Percentiles rank a stretch among this genome's conserved stretches.
Conservation (phyloP, 2,797 vertebrate genomes). For the Smutsia temminckii region DNA sequence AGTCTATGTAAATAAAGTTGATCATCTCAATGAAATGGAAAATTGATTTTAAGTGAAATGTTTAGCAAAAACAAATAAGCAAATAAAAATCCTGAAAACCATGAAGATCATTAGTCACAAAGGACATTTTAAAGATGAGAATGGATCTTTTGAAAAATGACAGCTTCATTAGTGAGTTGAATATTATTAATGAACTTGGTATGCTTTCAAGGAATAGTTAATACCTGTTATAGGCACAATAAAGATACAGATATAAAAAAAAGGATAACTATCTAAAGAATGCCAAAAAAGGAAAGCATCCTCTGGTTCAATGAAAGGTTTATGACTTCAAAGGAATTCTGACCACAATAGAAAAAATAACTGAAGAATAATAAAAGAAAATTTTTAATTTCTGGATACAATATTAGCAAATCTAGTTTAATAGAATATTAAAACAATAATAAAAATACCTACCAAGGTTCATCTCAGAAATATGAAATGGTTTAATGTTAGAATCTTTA, state of each 20-base stretch:
- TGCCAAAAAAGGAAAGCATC: not conserved
- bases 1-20: not conserved
- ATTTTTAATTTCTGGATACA: not conserved
- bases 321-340: not conserved
- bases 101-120: not conserved
- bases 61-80: not conserved
- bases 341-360: not conserved
- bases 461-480: not conserved
- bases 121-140: not conserved
- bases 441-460: not conserved
- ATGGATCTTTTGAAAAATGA: not conserved
- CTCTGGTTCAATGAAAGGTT: not conserved
- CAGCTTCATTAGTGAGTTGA: not conserved
- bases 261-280: not conserved
- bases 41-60: not conserved
- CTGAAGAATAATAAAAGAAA: not conserved
- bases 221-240: not conserved
- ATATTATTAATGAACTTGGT: not conserved
- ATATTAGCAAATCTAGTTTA: not conserved
- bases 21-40: not conserved
- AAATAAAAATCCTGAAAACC: not conserved
- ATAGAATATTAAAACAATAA: not conserved
- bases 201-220: not conserved
- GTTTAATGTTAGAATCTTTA: not conserved
- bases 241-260: not conserved